A percentile compares a stretch with the other conserved stretches of the same genome.
Conservation (phyloP, 1,140 invertebrate species). For the Coelopa frigida region DNA sequence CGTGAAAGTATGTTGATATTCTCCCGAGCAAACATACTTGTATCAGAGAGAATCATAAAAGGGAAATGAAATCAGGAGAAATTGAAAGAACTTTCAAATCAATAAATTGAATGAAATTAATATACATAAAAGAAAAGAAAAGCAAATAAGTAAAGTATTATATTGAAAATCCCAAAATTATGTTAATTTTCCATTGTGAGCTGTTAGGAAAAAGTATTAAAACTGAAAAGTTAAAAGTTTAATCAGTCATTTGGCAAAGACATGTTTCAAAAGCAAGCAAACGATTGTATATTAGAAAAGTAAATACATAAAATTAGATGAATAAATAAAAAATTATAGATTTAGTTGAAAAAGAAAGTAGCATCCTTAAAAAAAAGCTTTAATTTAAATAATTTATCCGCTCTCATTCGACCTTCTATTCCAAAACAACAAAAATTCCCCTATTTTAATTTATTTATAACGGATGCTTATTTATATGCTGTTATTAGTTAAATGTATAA, state of each 20-base stretch:
- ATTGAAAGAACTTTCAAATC: not conserved
- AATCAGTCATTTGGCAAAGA: not conserved
- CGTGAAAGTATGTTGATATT: too few relatives aligned
- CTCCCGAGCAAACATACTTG: too few relatives aligned
- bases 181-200: too few relatives aligned
- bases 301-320: not conserved
- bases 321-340: not conserved
- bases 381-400: conserved; percentile 1
- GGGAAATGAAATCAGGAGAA: not conserved
- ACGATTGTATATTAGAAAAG: not conserved
- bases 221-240: not conserved
- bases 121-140: not conserved
- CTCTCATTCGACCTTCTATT: too few relatives aligned
- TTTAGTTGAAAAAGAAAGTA: not conserved
- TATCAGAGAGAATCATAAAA: not conserved
- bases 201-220: conserved; percentile 10
- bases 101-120: not conserved
- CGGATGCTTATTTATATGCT: too few relatives aligned
- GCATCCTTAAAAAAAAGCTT: not conserved
- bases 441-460: too few relatives aligned
- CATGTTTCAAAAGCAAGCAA: not conserved
- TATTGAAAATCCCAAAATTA: too few relatives aligned
- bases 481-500: too few relatives aligned
- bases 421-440: too few relatives aligned
- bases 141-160: too few relatives aligned